Conservation (phyloP, 2,113 vertebrate species). For the Phoxinus phoxinus region DNA sequence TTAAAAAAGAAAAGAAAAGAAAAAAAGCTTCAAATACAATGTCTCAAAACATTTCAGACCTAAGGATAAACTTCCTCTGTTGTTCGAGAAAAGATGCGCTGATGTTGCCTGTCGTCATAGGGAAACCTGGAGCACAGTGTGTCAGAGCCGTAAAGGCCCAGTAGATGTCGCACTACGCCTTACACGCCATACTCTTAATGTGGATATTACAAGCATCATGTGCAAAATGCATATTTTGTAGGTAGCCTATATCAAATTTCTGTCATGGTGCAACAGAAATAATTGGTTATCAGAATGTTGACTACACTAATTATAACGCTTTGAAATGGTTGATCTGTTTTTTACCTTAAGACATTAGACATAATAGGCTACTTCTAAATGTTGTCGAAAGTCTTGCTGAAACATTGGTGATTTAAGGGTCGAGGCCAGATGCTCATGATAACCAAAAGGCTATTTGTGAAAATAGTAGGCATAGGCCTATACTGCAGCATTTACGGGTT, state of each 20-base stretch:
- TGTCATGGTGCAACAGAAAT: background rate
- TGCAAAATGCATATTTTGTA: background rate
- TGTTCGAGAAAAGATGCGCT: background rate
- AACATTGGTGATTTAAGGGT: background rate
- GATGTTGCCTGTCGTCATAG: background rate
- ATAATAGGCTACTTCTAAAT: background rate
- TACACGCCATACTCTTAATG: background rate
- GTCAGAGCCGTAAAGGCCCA: slow-evolving; percentile 8
- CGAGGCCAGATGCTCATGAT: background rate
- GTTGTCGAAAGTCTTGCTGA: background rate
- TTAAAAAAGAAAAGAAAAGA: too few species aligned
- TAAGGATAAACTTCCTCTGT: background rate
- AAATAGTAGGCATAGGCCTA: too few species aligned
- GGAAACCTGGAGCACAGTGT: background rate
- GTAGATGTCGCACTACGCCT: slow-evolving; percentile 24
- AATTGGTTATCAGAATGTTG: background rate
- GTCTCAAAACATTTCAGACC: background rate
- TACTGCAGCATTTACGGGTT: background rate
- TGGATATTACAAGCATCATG: background rate
- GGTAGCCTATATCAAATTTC: background rate
- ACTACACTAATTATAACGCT: background rate
- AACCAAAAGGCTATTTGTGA: background rate
- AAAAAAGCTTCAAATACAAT: background rate
- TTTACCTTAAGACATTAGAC: background rate
- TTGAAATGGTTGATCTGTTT: background rate